These are phyloP conservation scores for Ceratoteleas bidentatus DNA, from an alignment of 1,140 invertebrate species.

Conservation along the genomic window DNA sequence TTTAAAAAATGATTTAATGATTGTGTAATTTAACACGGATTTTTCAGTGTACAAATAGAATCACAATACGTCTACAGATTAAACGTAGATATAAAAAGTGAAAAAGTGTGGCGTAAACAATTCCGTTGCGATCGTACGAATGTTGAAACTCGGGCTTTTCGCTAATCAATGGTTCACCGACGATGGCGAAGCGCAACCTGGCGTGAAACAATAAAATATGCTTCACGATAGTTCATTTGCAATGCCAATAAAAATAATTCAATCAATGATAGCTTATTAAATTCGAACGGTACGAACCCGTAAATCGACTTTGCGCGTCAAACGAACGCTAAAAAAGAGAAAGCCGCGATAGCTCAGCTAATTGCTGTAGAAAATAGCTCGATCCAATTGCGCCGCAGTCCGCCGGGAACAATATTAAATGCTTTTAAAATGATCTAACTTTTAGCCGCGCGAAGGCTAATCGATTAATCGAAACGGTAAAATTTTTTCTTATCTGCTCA, in stretches of 20 bases:
- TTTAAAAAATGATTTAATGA: too few species aligned
- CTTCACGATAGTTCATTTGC: slow-evolving; percentile 7
- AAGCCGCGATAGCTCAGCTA: slow-evolving; percentile 18
- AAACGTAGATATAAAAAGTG: too few species aligned
- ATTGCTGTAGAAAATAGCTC: slow-evolving; percentile 27
- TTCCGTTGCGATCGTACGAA: too few species aligned
- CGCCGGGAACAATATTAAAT: slow-evolving; percentile 3
- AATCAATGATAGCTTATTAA: slow-evolving; percentile 19
- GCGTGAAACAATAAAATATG: slow-evolving; percentile 14
- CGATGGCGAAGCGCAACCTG: neutral
- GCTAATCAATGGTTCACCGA: neutral
- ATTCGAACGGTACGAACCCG: slow-evolving; percentile 3
- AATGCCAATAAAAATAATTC: slow-evolving; percentile 34
- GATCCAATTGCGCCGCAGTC: neutral
- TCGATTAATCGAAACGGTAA: neutral
- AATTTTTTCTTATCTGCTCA: too few species aligned
- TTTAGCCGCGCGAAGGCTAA: neutral
- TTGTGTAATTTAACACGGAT: too few species aligned
- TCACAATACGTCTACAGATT: too few species aligned
- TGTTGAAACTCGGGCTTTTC: neutral
- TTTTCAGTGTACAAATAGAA: too few species aligned
- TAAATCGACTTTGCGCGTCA: slow-evolving; percentile 3
- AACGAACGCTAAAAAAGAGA: slow-evolving; percentile 18
- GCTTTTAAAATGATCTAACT: too few species aligned
- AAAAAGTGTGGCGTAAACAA: too few species aligned